phyloP scores from a whole-genome alignment of 2,797 vertebrate genomes.

The Hapalemur alaotrensis region DNA sequence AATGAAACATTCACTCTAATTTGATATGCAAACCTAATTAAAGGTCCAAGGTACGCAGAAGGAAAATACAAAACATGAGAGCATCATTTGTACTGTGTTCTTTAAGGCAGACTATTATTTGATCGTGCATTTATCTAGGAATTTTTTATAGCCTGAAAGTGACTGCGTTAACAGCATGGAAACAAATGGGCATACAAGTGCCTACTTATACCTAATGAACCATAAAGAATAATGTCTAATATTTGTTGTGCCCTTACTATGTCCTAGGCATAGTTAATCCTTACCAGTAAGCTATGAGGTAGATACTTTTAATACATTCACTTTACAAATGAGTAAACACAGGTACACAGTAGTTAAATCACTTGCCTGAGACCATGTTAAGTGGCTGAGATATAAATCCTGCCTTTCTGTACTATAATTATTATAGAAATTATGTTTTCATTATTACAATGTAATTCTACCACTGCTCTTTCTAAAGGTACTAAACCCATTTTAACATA shows the following conservation, averaged over 20 bases:
- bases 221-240: not conserved
- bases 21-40: conserved; percentile 21
- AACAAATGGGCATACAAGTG: not conserved
- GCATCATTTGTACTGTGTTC: not conserved
- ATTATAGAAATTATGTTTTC: conserved; percentile 28
- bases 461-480: conserved; percentile 45
- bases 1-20: not conserved
- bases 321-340: conserved; percentile 24
- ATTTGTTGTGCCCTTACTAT: not conserved
- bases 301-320: not conserved
- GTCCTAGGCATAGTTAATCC: conserved; percentile 11
- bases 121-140: not conserved
- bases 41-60: not conserved
- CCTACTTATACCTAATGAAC: not conserved
- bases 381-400: conserved; percentile 29
- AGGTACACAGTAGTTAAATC: not conserved
- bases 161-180: conserved; percentile 2
- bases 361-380: not conserved
- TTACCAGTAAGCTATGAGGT: not conserved
- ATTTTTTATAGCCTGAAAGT: conserved; percentile 23
- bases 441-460: conserved; percentile 41
- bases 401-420: conserved; percentile 38
- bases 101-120: conserved; percentile 12
- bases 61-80: not conserved
- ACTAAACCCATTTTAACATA: conserved; percentile 40